Evolutionary conservation across 2,113 vertebrate genomes (phyloP).

Genomic region (Poecile atricapillus): DNA sequence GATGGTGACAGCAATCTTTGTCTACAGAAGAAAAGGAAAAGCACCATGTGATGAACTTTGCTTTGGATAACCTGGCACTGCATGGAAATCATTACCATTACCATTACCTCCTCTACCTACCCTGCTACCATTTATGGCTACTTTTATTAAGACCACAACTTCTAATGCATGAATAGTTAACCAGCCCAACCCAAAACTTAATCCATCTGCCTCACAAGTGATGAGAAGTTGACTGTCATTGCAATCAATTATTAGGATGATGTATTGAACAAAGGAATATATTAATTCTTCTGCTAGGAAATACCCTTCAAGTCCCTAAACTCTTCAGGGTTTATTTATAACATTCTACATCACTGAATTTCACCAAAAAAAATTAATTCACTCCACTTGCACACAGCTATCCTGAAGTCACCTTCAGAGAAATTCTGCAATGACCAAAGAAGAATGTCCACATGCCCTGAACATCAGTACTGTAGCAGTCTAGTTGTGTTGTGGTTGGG

Average conservation of each 20-base stretch:
- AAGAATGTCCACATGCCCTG: not conserved
- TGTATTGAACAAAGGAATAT: not conserved
- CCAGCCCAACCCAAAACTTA: not conserved
- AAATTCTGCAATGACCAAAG: not conserved
- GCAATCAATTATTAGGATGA: not conserved
- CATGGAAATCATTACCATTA: not conserved
- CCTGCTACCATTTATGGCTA: not conserved
- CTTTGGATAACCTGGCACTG: not conserved
- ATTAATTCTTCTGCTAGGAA: not conserved
- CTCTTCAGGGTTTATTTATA: not conserved
- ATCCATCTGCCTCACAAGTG: not conserved
- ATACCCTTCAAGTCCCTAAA: not conserved
- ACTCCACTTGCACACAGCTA: not conserved
- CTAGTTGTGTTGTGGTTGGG: not conserved
- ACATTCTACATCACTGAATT: not conserved
- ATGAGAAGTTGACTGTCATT: not conserved
- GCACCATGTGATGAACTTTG: not conserved
- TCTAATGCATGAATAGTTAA: not conserved
- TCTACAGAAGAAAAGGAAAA: not conserved
- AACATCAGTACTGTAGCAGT: not conserved
- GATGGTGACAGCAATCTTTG: not conserved
- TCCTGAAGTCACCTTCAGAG: not conserved
- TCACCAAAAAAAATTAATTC: not conserved
- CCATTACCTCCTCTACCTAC: not conserved
- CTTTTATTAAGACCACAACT: not conserved